Evolutionary conservation across 2,888 invertebrate species (phyloP), one percentile per base, ranked within the genome.

Genomic region (Achlya flavicornis): DNA sequence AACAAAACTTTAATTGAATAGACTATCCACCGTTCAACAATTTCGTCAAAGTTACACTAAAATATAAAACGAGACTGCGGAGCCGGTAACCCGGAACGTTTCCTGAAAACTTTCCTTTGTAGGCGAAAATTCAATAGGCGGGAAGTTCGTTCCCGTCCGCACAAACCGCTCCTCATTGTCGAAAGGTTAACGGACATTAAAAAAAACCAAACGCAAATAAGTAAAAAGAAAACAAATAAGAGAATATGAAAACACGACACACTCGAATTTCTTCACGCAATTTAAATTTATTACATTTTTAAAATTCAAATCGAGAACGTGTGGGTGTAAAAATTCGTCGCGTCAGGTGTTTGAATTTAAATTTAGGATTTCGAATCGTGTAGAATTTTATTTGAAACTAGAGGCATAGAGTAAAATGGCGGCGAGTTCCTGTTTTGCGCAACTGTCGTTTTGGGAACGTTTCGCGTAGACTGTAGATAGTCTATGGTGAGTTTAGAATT

Each of bases 41-140:
- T 89, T 89, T 89, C 83, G 87, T 86, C 78, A 83, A 82, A 88
- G 87, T 88, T 86, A 76, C 84, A 85, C 84, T 89, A 80, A 88
- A 89, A 87, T 87, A 84, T 85, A 83, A 85, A 85, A 84, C 82
- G 79, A 79, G 80, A 78, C 73, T 78, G 72, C 76, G 75, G 75
- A 79, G 83, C 81, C 77, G 82, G 85, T 87, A 87, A 88, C 89
- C 86, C 85, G 85, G 86, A 81, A 81, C 87, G 84, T 86, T 89
- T 88, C 88, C 91, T 89, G 89, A 88, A 89, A 91, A 90, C 86
- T 91, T 91, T 85, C 86, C 90, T 88, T 91, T 89, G 90, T 88
- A 80, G 81, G 86, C 87, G 88, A 86, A 89, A 88, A 88, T 88
- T 91, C 89, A 88, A 89, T 90, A 89, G 89, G 86, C 86, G 85